Evolutionary conservation across 92 coral and sea anemone species (phyloP).

Genomic region (Phenganax subtilis): DNA sequence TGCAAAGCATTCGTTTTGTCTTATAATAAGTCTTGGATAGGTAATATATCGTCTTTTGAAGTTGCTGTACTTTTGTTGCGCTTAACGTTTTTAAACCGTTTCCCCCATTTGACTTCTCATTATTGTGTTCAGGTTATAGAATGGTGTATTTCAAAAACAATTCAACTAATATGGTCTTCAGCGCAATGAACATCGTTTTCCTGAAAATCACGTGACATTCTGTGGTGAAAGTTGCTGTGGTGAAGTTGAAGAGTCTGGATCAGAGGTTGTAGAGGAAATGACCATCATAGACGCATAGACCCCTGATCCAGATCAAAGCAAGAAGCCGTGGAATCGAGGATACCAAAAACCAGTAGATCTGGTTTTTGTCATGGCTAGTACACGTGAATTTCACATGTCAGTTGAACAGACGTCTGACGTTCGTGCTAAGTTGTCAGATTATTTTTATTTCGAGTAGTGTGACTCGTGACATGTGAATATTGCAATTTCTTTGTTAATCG

Average conservation of each 20-base stretch:
- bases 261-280: not conserved
- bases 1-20: constrained; percentile 84
- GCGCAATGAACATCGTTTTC: constrained; percentile 59
- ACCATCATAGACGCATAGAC: not conserved
- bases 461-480: no score
- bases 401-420: no score
- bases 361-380: no score
- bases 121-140: constrained; percentile 54
- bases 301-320: not conserved
- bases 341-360: no score
- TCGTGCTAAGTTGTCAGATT: no score
- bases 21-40: constrained; percentile 62
- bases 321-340: not conserved
- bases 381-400: no score
- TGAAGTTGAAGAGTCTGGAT: not conserved
- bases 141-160: constrained; percentile 63
- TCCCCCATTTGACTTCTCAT: not conserved
- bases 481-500: no score
- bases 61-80: not conserved
- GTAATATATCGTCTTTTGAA: constrained; percentile 43
- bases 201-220: constrained; percentile 50
- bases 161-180: constrained; percentile 54
- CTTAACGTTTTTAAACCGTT: not conserved
- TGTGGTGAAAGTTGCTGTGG: not conserved
- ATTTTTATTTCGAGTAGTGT: no score